A percentile compares a stretch with the other conserved stretches of the same genome.
These are phyloP conservation scores for Oikopleura vanhoeffeni DNA, from an alignment of 23 tunicate species.

Conservation along the genomic window DNA sequence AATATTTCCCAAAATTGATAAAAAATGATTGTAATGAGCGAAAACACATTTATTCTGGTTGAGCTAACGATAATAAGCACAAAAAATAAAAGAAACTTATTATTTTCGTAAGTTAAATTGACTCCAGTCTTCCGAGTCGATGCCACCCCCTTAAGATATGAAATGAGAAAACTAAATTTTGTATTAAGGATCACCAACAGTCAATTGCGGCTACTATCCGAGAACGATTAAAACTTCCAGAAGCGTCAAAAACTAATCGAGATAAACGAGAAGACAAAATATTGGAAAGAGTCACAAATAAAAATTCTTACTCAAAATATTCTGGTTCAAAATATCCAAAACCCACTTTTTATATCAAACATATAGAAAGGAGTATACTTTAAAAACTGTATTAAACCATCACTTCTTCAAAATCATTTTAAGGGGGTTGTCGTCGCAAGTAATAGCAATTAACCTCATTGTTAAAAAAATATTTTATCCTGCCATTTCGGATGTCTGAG, in stretches of 20 bases:
- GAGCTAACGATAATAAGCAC: too few species aligned
- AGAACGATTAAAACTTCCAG: conserved; percentile 13
- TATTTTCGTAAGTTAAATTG: background rate
- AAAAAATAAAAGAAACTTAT: background rate
- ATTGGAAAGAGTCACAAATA: background rate
- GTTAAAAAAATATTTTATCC: too few species aligned
- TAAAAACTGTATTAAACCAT: background rate
- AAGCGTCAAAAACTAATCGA: background rate
- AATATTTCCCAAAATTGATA: too few species aligned
- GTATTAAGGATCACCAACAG: conserved; percentile 9
- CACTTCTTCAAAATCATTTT: background rate
- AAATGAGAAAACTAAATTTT: background rate
- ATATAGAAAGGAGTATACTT: background rate
- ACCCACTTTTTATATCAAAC: conserved; percentile 1
- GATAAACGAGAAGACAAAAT: background rate
- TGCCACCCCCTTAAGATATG: too few species aligned
- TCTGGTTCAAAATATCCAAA: background rate
- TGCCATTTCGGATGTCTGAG: too few species aligned
- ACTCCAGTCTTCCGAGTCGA: too few species aligned
- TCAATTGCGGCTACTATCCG: background rate
- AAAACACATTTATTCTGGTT: too few species aligned
- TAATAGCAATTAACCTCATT: background rate
- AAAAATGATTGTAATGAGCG: too few species aligned
- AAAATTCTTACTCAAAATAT: background rate
- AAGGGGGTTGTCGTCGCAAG: background rate